Conservation (phyloP, 2,113 vertebrate genomes). For the Isichthys henryi region DNA sequence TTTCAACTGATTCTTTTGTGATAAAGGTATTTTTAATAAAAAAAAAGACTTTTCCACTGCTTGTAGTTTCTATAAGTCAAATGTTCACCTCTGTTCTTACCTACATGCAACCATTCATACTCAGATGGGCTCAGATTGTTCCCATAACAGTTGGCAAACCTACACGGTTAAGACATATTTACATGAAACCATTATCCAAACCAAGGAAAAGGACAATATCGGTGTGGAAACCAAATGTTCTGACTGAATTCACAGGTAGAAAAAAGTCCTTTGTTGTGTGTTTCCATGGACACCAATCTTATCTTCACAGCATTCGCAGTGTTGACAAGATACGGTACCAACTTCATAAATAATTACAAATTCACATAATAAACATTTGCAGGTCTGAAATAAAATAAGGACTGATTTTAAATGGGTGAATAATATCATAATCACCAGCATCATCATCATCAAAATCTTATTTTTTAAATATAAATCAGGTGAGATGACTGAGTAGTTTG, state of each 20-base stretch:
- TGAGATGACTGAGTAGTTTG: not conserved
- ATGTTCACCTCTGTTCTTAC: not conserved
- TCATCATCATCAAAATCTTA: not conserved
- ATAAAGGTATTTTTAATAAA: not conserved
- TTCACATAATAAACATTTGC: not conserved
- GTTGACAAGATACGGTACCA: not conserved
- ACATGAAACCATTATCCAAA: not conserved
- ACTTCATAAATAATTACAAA: not conserved
- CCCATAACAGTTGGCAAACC: not conserved
- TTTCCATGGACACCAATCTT: not conserved
- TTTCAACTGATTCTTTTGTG: not conserved
- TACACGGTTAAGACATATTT: not conserved
- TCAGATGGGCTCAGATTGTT: not conserved
- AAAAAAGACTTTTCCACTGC: not conserved
- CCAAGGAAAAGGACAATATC: not conserved
- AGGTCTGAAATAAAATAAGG: not conserved
- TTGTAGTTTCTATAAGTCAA: not conserved
- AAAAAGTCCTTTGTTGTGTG: not conserved
- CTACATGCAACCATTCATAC: not conserved
- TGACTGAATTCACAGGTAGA: not conserved
- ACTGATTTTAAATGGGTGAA: not conserved
- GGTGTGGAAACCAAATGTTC: not conserved
- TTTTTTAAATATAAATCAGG: not conserved
- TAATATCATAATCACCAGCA: not conserved
- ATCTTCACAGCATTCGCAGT: not conserved